Evolutionary conservation across 2,797 vertebrate genomes (phyloP), one percentile per base, ranked within the genome.

Genomic region (Phaenicophaeus curvirostris): DNA sequence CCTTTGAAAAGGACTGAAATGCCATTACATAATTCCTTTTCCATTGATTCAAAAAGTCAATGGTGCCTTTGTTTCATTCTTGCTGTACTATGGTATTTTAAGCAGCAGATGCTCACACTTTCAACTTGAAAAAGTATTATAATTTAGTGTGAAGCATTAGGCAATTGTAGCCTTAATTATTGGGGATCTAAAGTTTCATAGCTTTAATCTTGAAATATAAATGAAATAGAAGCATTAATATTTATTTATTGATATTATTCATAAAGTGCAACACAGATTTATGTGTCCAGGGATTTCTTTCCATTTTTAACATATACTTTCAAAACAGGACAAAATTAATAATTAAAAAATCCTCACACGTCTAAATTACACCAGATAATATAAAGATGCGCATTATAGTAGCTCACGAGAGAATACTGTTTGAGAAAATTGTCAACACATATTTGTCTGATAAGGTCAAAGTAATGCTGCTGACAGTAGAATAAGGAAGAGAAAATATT

Each of bases 361-460:
- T 82, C 41, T 87, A 87, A 93, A 97, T 78, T 85, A 85, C 53
- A 90, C 18, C 20, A 74, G 77, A 94, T 96, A 95, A 94, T 85
- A 95, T 61, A 69, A 97, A 95, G 93, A 75, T 73, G 84, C 62
- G 72, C 63, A 78, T 94, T 94, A 80, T 63, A 96, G 63, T 84
- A 57, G 91, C 89, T 94, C 95, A 94, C 8, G 1, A 68, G 92
- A 96, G 96, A 95, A 85, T 93, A 93, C 67, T 94, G 82, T 95
- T 95, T 91, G 94, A 87, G 89, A 96, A 97, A 96, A 92, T 91
- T 94, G 85, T 95, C 91, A 89, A 93, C 90, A 96, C 95, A 96
- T 94, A 96, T 95, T 93, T 96, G 88, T 94, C 95, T 96, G 96
- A 96, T 97, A 97, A 97, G 95, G 94, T 97, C 97, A 97, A 93